Evolutionary conservation across 2,888 invertebrate genomes (phyloP).

Genomic region (Minunthozetes semirufus): DNA sequence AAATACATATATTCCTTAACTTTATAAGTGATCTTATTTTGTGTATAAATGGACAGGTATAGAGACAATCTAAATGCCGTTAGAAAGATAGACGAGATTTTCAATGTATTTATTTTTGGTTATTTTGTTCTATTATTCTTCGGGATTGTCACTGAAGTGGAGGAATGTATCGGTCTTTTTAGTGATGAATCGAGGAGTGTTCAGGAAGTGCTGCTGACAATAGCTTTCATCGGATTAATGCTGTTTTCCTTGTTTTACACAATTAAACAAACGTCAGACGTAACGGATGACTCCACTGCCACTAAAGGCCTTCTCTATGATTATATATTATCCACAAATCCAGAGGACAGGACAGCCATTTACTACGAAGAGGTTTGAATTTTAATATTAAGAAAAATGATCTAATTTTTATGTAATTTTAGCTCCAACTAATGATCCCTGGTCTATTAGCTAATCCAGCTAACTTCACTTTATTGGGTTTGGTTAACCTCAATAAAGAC

Average conservation of each 20-base stretch:
- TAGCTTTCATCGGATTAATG: slow-evolving; percentile 19
- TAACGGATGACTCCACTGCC: slow-evolving; percentile 21
- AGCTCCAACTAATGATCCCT: slow-evolving; percentile 29
- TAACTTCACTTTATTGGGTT: slow-evolving; percentile 29
- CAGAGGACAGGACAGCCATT: slow-evolving; percentile 27
- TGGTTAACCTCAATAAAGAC: slow-evolving; percentile 25
- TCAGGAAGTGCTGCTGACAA: neutral
- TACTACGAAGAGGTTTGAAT: slow-evolving; percentile 33
- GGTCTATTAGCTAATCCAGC: slow-evolving; percentile 24
- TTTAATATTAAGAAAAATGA: neutral
- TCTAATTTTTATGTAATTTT: neutral
- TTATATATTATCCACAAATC: slow-evolving; percentile 23
- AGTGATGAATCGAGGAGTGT: neutral
- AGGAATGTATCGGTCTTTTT: neutral
- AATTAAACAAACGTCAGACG: slow-evolving; percentile 31
- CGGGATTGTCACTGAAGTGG: slow-evolving; percentile 20
- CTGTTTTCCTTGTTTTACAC: slow-evolving; percentile 28
- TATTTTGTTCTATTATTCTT: slow-evolving; percentile 32
- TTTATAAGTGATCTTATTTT: neutral
- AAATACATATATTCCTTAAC: too few relatives aligned
- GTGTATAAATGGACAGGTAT: slow-evolving; percentile 26
- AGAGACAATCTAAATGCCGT: slow-evolving; percentile 16
- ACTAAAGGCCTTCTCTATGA: slow-evolving; percentile 33
- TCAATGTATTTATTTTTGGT: slow-evolving; percentile 25
- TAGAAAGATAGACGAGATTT: slow-evolving; percentile 31